Evolutionary conservation across 2,113 vertebrate genomes (phyloP), one percentile per base, ranked within the genome.

Genomic region (Cavia porcellus): DNA sequence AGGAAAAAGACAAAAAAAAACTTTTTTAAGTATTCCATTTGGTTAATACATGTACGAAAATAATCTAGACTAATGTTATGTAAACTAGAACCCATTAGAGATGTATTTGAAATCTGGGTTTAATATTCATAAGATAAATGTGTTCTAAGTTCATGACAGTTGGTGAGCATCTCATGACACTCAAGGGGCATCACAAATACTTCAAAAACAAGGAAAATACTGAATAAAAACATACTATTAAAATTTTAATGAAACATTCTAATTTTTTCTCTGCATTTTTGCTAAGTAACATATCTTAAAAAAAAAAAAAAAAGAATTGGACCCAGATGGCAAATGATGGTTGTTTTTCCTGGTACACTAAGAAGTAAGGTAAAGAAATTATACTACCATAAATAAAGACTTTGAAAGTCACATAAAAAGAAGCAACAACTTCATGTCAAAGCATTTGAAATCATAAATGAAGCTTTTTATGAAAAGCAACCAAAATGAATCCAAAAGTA

Each of bases 201-300:
- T 47, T 84, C 35, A 62, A 72, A 87, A 93, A 64, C 10, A n/a
- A 91, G n/a, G 45, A 87, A 91, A 88, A 50, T 72, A 35, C 24
- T 57, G 50, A 83, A 92, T 64, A 80, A 89, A 93, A 96, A 66
- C 75, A 12, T 83, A 87, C 81, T 90, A 57, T 25, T 81, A 52
- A 84, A 45, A 87, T 79, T 68, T 47, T 93, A 86, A 30, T 81
- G 52, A 90, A 82, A 24, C 66, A 81, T 6, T 82, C 64, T 61
- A 47, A 35, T 85, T 83, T 88, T 72, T 66, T 86, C 64, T 90
- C 15, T 61, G 30, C 64, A 86, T 75, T 87, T 93, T 93, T 81
- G 30, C 1, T 84, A 61, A 86, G 45, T 62, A 62, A 84, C 45
- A 82, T 45, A 30, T 86, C 20, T 25, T 24, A 38, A 38, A 38